Percentiles rank a stretch among this genome's conserved stretches.
These are phyloP conservation scores for Falco columbarius DNA, from an alignment of 2,797 vertebrate species.

Conservation along the genomic window DNA sequence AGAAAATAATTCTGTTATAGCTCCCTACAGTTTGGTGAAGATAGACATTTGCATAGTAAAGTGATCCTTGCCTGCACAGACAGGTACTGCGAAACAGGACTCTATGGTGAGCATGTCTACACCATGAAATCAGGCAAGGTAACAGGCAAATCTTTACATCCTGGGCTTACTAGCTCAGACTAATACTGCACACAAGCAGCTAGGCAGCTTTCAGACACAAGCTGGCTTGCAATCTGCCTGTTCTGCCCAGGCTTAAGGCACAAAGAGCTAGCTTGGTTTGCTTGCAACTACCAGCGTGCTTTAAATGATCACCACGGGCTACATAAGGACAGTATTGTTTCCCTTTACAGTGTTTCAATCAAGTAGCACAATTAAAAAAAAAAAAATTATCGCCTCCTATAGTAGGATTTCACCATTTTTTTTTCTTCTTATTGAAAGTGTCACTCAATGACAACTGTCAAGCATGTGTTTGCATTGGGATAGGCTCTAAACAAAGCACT, in stretches of 20 bases:
- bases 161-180: background rate
- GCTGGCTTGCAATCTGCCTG: background rate
- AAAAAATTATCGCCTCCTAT: background rate
- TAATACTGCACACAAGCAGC: background rate
- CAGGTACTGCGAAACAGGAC: background rate
- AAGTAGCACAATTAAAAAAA: background rate
- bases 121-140: background rate
- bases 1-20: background rate
- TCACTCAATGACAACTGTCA: background rate
- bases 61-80: background rate
- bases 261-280: background rate
- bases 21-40: background rate
- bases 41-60: background rate
- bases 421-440: fast-evolving
- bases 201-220: background rate
- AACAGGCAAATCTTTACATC: background rate
- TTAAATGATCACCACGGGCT: background rate
- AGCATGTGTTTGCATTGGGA: background rate
- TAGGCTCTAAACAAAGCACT: background rate
- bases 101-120: fast-evolving
- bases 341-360: background rate
- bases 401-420: fast-evolving
- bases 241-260: background rate
- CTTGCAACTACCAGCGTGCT: background rate
- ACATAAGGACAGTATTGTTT: background rate